These are phyloP conservation scores for Ridgeia piscesae DNA, from an alignment of 1,140 invertebrate genomes.

Conservation along the genomic window DNA sequence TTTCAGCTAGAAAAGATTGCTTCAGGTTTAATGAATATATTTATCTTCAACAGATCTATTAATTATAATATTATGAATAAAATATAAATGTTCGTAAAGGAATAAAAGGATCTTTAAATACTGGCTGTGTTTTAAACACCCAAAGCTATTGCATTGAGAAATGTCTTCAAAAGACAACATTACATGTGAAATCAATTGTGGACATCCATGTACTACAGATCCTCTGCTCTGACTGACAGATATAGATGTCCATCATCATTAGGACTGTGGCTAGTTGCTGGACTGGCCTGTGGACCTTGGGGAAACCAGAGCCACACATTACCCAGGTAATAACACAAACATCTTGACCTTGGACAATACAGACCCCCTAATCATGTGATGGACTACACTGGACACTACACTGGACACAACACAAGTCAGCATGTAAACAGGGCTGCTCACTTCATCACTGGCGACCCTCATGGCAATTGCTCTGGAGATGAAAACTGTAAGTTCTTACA, in stretches of 20 bases:
- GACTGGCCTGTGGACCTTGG: not conserved
- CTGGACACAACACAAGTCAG: not conserved
- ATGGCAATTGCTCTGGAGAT: too few relatives aligned
- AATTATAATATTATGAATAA: too few relatives aligned
- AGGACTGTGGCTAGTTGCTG: not conserved
- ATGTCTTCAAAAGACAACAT: not conserved
- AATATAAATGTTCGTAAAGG: too few relatives aligned
- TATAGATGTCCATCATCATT: not conserved
- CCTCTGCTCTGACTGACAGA: not conserved
- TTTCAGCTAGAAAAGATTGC: too few relatives aligned
- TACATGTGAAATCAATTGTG: not conserved
- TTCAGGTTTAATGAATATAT: too few relatives aligned
- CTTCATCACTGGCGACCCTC: too few relatives aligned
- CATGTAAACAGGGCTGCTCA: not conserved
- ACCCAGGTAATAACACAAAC: not conserved
- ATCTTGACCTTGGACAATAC: not conserved
- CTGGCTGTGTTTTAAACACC: too few relatives aligned
- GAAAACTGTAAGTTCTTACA: too few relatives aligned
- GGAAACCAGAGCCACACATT: not conserved
- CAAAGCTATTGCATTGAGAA: not conserved
- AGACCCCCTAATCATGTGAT: not conserved
- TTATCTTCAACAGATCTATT: too few relatives aligned
- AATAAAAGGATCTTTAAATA: too few relatives aligned
- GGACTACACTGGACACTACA: not conserved
- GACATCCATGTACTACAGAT: not conserved